Conservation (phyloP, 2,113 vertebrate genomes). For the Gavialis gangeticus region DNA sequence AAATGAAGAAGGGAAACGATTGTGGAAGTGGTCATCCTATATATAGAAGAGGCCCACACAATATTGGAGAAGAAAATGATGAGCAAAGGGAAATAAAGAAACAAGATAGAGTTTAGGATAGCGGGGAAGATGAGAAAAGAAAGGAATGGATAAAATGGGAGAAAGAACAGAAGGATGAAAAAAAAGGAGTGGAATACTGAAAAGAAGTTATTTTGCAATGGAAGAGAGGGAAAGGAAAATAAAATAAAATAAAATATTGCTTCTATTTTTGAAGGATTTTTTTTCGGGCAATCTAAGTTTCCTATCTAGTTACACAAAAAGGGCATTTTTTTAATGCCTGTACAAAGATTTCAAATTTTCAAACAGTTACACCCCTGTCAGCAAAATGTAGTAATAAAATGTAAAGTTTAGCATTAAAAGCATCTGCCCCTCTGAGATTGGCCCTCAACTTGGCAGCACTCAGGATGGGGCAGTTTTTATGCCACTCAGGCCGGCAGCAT, state of each 20-base stretch:
- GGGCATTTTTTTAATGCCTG: no score
- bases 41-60: neutral
- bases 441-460: no score
- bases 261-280: neutral
- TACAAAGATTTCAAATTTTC: no score
- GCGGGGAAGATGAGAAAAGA: neutral
- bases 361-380: no score
- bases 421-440: no score
- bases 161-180: neutral
- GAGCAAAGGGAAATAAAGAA: accelerated
- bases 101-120: accelerated
- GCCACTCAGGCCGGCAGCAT: no score
- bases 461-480: no score
- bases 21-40: neutral
- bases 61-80: neutral
- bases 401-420: no score
- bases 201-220: neutral
- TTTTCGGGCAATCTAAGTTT: neutral
- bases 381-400: no score
- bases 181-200: neutral
- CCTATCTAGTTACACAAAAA: no score
- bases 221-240: neutral
- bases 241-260: neutral
- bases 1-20: neutral
- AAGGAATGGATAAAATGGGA: neutral